phyloP scores from a whole-genome alignment of 2,113 vertebrate species.

The Daboia siamensis region DNA sequence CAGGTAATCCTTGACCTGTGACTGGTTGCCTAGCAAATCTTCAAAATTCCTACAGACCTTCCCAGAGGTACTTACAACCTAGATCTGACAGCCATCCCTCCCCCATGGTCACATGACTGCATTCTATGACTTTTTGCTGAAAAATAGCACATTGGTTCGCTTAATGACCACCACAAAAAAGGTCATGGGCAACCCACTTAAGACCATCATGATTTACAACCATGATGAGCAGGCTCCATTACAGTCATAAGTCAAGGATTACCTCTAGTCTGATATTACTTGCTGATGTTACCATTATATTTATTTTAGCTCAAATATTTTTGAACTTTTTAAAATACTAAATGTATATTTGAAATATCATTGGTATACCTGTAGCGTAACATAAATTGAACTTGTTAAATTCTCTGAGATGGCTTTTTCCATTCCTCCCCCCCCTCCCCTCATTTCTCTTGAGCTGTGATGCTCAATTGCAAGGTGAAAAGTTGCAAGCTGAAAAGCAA shows the following conservation, averaged over 20 bases:
- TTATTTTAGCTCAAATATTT: background rate
- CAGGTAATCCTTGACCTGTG: no score
- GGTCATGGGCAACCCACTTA: no score
- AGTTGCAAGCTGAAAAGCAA: background rate
- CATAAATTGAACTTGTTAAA: background rate
- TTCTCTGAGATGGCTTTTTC: no score
- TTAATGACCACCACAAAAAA: background rate
- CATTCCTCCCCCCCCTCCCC: background rate
- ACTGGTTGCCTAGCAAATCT: no score
- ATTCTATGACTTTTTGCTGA: no score
- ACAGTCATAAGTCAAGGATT: background rate
- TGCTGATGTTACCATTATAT: background rate
- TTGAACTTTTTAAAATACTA: background rate
- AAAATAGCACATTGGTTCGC: background rate
- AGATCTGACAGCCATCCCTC: no score
- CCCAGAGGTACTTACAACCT: no score
- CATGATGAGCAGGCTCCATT: background rate
- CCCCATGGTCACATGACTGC: no score
- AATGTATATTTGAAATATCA: background rate
- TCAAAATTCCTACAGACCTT: no score
- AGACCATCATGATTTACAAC: no score
- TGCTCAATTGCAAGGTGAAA: background rate
- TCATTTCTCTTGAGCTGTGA: background rate
- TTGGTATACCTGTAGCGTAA: background rate
- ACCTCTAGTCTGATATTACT: background rate